phyloP scores from a whole-genome alignment of 1,140 invertebrate species.

The Homalodisca vitripennis region DNA sequence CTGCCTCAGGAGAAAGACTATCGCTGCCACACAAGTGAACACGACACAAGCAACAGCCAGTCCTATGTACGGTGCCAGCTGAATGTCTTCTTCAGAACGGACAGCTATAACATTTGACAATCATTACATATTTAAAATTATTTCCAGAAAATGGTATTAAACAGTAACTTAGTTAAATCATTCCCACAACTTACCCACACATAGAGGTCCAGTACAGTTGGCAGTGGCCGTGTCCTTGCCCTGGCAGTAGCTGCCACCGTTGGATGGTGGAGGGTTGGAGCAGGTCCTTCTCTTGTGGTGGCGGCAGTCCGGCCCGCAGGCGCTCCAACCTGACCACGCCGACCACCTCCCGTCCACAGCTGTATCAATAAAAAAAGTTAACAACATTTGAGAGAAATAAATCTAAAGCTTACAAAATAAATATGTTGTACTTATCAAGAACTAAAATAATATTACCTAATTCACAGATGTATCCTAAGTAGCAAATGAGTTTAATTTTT shows the following conservation, averaged over 20 bases:
- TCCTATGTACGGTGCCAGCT: slow-evolving; percentile 85
- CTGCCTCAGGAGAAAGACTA: slow-evolving; percentile 74
- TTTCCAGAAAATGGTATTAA: neutral
- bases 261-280: slow-evolving; percentile 62
- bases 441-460: too few relatives aligned
- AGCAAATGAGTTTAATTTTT: too few relatives aligned
- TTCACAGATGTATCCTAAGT: too few relatives aligned
- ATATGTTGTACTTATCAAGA: neutral
- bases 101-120: slow-evolving; percentile 45
- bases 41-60: slow-evolving; percentile 81
- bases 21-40: slow-evolving; percentile 72
- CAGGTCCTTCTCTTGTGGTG: slow-evolving; percentile 78
- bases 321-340: slow-evolving; percentile 83
- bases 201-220: slow-evolving; percentile 70
- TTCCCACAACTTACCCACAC: slow-evolving; percentile 51
- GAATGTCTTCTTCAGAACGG: slow-evolving; percentile 57
- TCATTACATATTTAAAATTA: neutral
- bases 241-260: slow-evolving; percentile 63
- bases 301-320: slow-evolving; percentile 80
- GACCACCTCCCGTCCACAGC: slow-evolving; percentile 71
- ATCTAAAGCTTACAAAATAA: neutral
- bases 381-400: neutral
- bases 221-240: slow-evolving; percentile 65
- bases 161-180: neutral
- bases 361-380: slow-evolving; percentile 36